Conservation (phyloP, 2,797 vertebrate genomes). For the Typhlichthys subterraneus region DNA sequence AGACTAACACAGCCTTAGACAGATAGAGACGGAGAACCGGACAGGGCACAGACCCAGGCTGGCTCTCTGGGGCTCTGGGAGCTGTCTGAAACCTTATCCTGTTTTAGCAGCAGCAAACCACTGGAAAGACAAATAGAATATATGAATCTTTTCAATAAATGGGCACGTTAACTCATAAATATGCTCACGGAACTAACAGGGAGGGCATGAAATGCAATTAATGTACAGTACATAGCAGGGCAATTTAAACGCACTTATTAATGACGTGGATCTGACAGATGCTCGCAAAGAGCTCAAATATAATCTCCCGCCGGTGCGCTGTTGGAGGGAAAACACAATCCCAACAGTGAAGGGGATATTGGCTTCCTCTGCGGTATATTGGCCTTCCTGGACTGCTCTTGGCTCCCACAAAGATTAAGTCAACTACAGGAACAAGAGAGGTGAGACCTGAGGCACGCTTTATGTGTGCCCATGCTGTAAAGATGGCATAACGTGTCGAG, state of each 20-base stretch:
- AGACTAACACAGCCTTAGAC: constrained; percentile 48
- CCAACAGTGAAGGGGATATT: constrained; percentile 53
- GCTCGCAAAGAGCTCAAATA: constrained; percentile 6
- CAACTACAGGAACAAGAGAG: constrained; percentile 64
- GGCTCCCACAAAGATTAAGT: constrained; percentile 60
- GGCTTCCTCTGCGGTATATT: constrained; percentile 63
- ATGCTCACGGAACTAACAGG: constrained; percentile 27
- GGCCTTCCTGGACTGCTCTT: constrained; percentile 66
- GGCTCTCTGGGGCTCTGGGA: constrained; percentile 32
- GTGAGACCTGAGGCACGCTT: constrained; percentile 62
- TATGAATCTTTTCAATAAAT: constrained; percentile 22
- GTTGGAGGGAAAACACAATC: constrained; percentile 36
- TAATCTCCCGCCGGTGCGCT: constrained; percentile 43
- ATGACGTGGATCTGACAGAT: constrained; percentile 17
- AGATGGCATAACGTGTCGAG: constrained; percentile 51
- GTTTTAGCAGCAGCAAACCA: constrained; percentile 6
- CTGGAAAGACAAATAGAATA: constrained; percentile 35
- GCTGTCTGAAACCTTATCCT: constrained; percentile 51
- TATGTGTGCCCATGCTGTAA: constrained; percentile 53
- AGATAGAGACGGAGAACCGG: constrained; percentile 60
- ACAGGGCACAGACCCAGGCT: constrained; percentile 28
- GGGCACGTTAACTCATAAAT: constrained; percentile 26
- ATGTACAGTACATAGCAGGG: constrained; percentile 5
- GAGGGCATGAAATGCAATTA: constrained; percentile 15
- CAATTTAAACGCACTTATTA: constrained; percentile 15